A percentile compares a stretch with the other conserved stretches of the same genome.
phyloP scores from a whole-genome alignment of 2,113 vertebrate species.

The Perca flavescens region DNA sequence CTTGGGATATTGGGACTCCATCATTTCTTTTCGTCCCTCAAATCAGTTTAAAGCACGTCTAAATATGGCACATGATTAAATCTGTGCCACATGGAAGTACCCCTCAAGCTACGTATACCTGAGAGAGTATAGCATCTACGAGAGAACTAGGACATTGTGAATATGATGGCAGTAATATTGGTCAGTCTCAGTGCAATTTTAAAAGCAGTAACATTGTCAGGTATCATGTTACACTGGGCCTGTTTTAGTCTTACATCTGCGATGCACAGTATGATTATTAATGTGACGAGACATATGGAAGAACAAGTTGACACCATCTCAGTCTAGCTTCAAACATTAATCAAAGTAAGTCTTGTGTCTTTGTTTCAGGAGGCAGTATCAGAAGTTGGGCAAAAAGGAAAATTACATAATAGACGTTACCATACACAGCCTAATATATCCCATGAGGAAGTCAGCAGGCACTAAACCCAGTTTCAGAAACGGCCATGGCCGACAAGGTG shows the following conservation, averaged over 20 bases:
- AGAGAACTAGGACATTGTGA: slow-evolving; percentile 71
- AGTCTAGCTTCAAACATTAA: slow-evolving; percentile 1
- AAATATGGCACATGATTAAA: slow-evolving; percentile 81
- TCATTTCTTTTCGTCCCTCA: slow-evolving; percentile 62
- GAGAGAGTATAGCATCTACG: slow-evolving; percentile 64
- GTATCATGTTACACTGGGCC: neutral
- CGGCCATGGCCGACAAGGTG: slow-evolving; percentile 40
- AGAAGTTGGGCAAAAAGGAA: slow-evolving; percentile 18
- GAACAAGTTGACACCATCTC: slow-evolving; percentile 2
- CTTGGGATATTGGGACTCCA: slow-evolving; percentile 57
- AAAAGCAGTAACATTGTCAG: slow-evolving; percentile 9
- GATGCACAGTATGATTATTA: slow-evolving; percentile 20
- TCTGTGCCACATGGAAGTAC: slow-evolving; percentile 70
- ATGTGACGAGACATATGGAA: slow-evolving; percentile 12
- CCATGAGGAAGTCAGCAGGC: slow-evolving; percentile 37
- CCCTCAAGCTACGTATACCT: slow-evolving; percentile 65
- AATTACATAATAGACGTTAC: slow-evolving; percentile 38
- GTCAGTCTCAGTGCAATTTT: slow-evolving; percentile 45
- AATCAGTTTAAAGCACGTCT: slow-evolving; percentile 75
- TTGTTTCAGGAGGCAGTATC: slow-evolving; percentile 15
- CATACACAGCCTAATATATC: slow-evolving; percentile 18
- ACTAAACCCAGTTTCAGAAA: slow-evolving; percentile 57
- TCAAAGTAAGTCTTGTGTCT: slow-evolving; percentile 5
- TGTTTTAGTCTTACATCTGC: slow-evolving; percentile 18
- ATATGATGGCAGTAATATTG: slow-evolving; percentile 46